phyloP scores from a whole-genome alignment of 2,888 invertebrate genomes.

The Euplexia lucipara region DNA sequence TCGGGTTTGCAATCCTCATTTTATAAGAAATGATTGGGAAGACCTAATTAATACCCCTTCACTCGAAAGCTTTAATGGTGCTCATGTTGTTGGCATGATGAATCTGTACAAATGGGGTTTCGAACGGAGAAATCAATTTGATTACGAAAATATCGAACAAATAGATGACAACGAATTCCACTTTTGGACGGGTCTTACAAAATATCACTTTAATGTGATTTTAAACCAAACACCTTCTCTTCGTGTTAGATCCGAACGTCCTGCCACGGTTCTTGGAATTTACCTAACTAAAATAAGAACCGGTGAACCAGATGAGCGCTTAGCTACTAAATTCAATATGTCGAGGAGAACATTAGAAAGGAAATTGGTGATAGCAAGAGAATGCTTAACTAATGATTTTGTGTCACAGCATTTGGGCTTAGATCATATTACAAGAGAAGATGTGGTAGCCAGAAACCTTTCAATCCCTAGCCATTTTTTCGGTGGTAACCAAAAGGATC shows the following conservation, averaged over 20 bases:
- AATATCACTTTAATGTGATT: constrained; percentile 41
- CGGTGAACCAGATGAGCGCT: constrained; percentile 40
- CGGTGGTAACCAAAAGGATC: constrained; percentile 11
- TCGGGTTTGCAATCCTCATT: constrained; percentile 24
- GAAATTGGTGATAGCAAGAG: constrained; percentile 73
- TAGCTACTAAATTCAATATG: constrained; percentile 25
- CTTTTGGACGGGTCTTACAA: constrained; percentile 43
- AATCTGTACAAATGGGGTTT: constrained; percentile 47
- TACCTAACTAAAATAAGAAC: constrained; percentile 49
- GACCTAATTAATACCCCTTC: constrained; percentile 13
- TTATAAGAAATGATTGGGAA: constrained; percentile 28
- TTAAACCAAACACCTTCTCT: constrained; percentile 41
- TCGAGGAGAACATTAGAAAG: constrained; percentile 78
- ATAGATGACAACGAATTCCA: constrained; percentile 45
- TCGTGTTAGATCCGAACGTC: constrained; percentile 25
- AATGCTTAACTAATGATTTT: constrained; percentile 47
- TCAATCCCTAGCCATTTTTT: constrained; percentile 30
- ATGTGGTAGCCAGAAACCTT: constrained; percentile 35
- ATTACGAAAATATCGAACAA: constrained; percentile 44
- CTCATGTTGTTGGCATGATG: constrained; percentile 37
- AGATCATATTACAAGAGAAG: constrained; percentile 46
- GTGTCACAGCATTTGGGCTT: constrained; percentile 38
- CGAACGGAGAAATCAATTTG: constrained; percentile 27
- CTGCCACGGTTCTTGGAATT: constrained; percentile 35
- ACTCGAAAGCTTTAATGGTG: constrained; percentile 30